Conservation (phyloP, 2,113 vertebrate genomes). For the Cryptomyrus ogoouensis region DNA sequence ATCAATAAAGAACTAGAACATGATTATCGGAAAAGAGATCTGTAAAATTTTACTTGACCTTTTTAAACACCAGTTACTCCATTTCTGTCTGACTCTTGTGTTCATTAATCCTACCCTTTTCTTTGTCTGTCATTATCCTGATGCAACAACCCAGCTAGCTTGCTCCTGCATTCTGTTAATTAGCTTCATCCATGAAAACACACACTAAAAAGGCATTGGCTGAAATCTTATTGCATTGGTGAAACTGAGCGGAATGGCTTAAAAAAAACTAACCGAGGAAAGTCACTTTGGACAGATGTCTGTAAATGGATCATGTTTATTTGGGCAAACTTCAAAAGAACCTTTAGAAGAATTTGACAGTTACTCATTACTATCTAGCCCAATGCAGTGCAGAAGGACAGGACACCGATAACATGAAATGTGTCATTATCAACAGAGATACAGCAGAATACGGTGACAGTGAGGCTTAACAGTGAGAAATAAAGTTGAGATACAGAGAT, state of each 20-base stretch:
- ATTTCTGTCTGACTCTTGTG: background rate
- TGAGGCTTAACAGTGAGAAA: background rate
- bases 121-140: background rate
- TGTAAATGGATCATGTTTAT: background rate
- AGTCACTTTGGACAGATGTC: background rate
- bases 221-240: background rate
- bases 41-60: background rate
- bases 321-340: background rate
- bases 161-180: background rate
- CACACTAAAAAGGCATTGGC: background rate
- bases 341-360: background rate
- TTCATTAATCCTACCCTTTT: background rate
- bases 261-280: background rate
- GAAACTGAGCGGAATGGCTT: background rate
- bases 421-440: background rate
- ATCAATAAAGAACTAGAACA: background rate
- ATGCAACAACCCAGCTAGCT: background rate
- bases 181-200: background rate
- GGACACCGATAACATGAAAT: background rate
- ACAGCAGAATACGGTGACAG: background rate
- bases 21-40: background rate
- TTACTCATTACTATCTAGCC: background rate
- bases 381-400: background rate
- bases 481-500: conserved; percentile 1
- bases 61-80: background rate